A percentile compares a stretch with the other conserved stretches of the same genome.
Evolutionary conservation across 2,888 invertebrate species (phyloP).

Genomic region (Petrophora chlorosata): DNA sequence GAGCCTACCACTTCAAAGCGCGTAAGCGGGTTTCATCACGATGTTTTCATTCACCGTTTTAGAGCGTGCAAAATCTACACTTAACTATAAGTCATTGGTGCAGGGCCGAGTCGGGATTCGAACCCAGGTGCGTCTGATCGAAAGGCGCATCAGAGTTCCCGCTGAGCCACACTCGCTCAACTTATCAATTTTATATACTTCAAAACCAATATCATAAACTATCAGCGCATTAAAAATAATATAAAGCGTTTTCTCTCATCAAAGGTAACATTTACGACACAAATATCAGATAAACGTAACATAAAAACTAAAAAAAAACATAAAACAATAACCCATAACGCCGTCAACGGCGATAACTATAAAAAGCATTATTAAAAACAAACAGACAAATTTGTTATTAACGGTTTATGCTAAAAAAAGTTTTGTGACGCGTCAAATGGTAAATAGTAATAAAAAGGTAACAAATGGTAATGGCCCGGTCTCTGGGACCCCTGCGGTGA

Average conservation of each 20-base stretch:
- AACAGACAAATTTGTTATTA: slow-evolving; percentile 36
- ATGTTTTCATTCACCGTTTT: too few relatives aligned
- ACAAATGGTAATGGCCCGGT: slow-evolving; percentile 54
- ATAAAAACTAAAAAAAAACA: slow-evolving; percentile 24
- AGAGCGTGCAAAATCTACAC: too few relatives aligned
- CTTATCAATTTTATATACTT: slow-evolving; percentile 5
- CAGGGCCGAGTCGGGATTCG: too few relatives aligned
- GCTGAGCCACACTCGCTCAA: too few relatives aligned
- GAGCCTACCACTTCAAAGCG: too few relatives aligned
- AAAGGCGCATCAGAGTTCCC: too few relatives aligned
- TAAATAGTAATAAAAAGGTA: slow-evolving; percentile 57
- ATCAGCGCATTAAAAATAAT: slow-evolving; percentile 21
- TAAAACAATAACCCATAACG: slow-evolving; percentile 31
- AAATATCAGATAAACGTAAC: slow-evolving; percentile 25
- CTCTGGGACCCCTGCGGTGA: slow-evolving; percentile 34
- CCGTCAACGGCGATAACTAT: slow-evolving; percentile 26
- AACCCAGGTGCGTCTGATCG: too few relatives aligned
- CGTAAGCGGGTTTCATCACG: too few relatives aligned
- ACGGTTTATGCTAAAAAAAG: slow-evolving; percentile 29
- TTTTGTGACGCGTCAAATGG: slow-evolving; percentile 47
- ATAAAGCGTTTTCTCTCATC: slow-evolving; percentile 26
- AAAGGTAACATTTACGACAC: slow-evolving; percentile 19
- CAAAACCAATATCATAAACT: not conserved
- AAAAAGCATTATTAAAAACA: slow-evolving; percentile 29
- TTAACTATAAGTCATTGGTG: too few relatives aligned